Evolutionary conservation across 2,797 vertebrate genomes (phyloP), one percentile per base, ranked within the genome.

Genomic region (Liparis tanakae): DNA sequence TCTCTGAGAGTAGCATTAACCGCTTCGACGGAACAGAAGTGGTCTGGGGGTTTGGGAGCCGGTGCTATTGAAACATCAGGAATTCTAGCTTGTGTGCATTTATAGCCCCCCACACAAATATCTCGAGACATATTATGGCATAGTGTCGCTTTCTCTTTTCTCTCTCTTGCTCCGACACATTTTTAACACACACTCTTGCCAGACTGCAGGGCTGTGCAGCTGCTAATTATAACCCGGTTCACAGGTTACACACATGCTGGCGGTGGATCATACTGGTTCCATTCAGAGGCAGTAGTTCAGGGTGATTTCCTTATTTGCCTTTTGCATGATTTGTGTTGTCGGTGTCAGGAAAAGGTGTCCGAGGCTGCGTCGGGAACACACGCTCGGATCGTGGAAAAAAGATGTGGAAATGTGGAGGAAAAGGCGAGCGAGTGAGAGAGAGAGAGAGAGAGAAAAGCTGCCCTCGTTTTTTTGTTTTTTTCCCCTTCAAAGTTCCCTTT

Each of bases 1-100:
- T 53, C 20, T 56, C 88, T 87, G 63, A 88, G 83, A 51, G 76
- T 90, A 80, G 90, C 93, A 86, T 72, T 75, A 89, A 67, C 53
- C 5, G 62, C 65, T 59, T 78, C 14, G 56, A 68, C 68, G 59
- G 56, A 76, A 39, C 25, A 53, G 33, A 79, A 72, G 67, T 58
- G 72, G 72, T 69, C 22, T 53, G 37, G n/a, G 59, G 10, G 30
- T 18, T 14, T 10, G 36, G 50, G 20, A 33, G 58, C 9, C 1
- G 2, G 13, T 18, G 48, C 20, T 81, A 57, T 72, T 80, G 73
- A 73, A 68, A 66, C 55, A 75, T 79, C 60, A 70, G 39, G 34
- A 12, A 64, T 64, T 79, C 67, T 53, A 15, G 39, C 69, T 65
- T 66, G n/a, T 55, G 48, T 15, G 15, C 18, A 37, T 60, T 50